Percentiles rank a stretch among this genome's conserved stretches.
These are phyloP conservation scores for Micromesistius poutassou DNA, from an alignment of 2,797 vertebrate species.

Conservation along the genomic window DNA sequence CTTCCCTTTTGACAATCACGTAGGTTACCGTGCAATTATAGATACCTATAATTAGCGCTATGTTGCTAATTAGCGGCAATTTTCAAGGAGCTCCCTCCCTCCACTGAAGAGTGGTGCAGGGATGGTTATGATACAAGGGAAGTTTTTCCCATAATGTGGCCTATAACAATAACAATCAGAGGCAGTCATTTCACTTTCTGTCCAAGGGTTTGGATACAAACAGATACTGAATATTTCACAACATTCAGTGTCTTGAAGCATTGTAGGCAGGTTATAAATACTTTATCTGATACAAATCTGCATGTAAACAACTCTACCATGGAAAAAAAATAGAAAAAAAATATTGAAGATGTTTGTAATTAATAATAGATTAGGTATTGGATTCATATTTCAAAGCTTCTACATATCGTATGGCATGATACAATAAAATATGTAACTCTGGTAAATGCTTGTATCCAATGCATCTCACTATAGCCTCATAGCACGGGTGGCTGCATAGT, in stretches of 20 bases:
- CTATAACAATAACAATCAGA: constrained; percentile 37
- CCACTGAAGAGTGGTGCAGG: constrained; percentile 39
- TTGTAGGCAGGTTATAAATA: neutral
- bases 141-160: constrained; percentile 32
- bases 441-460: neutral
- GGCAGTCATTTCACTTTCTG: constrained; percentile 30
- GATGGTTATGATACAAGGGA: constrained; percentile 53
- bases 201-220: constrained; percentile 43
- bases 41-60: constrained; percentile 74
- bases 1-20: constrained; percentile 76
- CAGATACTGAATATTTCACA: constrained; percentile 36
- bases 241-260: neutral
- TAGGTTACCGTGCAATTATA: constrained; percentile 76
- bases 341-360: neutral
- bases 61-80: constrained; percentile 76
- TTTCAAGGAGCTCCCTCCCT: constrained; percentile 59
- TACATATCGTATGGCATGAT: neutral
- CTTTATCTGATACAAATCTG: constrained; percentile 7
- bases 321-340: neutral
- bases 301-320: neutral
- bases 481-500: no score
- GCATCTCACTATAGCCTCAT: no score
- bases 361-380: neutral
- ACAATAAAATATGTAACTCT: neutral
- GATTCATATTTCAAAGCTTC: neutral